Conservation (phyloP, 1,140 invertebrate species). For the Drosophila bocqueti region DNA sequence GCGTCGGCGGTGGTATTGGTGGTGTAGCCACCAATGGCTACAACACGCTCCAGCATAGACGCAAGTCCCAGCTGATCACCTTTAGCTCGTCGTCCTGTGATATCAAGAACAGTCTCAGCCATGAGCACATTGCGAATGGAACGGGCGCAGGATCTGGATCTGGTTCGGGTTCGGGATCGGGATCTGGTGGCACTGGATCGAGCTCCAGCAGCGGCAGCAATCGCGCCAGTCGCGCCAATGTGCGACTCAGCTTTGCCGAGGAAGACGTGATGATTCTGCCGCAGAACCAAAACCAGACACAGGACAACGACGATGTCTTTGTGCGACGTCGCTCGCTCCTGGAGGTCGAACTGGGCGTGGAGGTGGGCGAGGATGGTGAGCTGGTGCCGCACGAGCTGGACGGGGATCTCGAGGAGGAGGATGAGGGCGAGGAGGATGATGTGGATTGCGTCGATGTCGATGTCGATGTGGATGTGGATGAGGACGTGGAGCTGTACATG, state of each 20-base stretch:
- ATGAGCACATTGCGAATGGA: conserved; percentile 69
- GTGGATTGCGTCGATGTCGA: conserved; percentile 70
- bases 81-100: conserved; percentile 82
- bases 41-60: conserved; percentile 73
- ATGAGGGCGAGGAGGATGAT: conserved; percentile 34
- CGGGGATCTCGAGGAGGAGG: conserved; percentile 58
- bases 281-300: conserved; percentile 23
- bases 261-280: conserved; percentile 80
- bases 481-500: conserved; percentile 78
- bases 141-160: conserved; percentile 6
- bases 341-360: conserved; percentile 78
- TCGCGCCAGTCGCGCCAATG: conserved; percentile 60
- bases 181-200: conserved; percentile 11
- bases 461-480: conserved; percentile 72
- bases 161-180: not conserved
- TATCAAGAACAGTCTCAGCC: conserved; percentile 84
- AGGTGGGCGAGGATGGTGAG: conserved; percentile 77
- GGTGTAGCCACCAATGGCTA: conserved; percentile 54
- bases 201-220: conserved; percentile 32
- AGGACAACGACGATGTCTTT: conserved; percentile 69
- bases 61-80: conserved; percentile 81
- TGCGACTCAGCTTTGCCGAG: conserved; percentile 75
- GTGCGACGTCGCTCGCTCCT: conserved; percentile 67
- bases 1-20: not conserved
- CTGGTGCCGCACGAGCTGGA: conserved; percentile 49